A percentile compares a stretch with the other conserved stretches of the same genome.
Evolutionary conservation across 2,113 vertebrate genomes (phyloP).

Genomic region (Manacus vitellinus): DNA sequence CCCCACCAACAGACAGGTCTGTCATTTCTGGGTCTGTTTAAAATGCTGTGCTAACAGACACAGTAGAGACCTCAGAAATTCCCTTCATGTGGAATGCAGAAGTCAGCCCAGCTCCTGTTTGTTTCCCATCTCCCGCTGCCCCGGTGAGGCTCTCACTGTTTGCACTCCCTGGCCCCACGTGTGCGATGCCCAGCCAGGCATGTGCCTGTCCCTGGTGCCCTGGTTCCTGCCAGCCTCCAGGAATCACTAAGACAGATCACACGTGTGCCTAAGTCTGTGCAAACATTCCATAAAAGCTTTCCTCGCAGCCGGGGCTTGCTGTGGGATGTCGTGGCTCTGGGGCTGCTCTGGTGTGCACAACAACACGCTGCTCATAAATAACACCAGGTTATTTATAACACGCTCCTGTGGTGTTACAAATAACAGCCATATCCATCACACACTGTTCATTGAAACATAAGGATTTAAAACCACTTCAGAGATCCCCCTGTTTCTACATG

Average conservation of each 20-base stretch:
- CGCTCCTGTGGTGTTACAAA: neutral
- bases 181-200: accelerated
- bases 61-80: neutral
- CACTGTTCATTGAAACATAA: neutral
- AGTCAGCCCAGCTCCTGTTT: neutral
- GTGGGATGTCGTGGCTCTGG: neutral
- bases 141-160: accelerated
- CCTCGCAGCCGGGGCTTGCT: accelerated
- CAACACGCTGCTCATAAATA: neutral
- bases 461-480: neutral
- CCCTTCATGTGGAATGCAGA: accelerated
- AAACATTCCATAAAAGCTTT: accelerated
- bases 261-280: accelerated
- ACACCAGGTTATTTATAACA: neutral
- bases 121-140: accelerated
- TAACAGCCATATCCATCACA: neutral
- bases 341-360: neutral
- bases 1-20: neutral
- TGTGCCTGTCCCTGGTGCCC: accelerated
- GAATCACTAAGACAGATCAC: neutral
- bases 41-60: neutral
- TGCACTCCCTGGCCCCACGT: accelerated
- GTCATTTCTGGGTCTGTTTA: neutral
- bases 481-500: neutral
- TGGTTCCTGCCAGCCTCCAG: neutral